Evolutionary conservation across 2,888 invertebrate species (phyloP), one percentile per base, ranked within the genome.

Genomic region (Tenthredo mesomela): DNA sequence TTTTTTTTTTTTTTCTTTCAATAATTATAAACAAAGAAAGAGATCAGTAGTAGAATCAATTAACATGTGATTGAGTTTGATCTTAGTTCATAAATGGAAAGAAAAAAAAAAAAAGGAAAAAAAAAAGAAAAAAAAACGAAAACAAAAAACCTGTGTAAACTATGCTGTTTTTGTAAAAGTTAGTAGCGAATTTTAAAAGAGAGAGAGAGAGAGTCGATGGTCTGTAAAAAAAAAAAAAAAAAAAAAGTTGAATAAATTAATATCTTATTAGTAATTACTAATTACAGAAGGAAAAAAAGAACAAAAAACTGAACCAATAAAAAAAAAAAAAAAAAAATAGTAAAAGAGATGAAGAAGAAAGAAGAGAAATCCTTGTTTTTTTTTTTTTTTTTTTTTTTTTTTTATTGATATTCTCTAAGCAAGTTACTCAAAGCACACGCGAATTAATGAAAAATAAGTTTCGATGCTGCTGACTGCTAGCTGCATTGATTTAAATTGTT

Each of bases 21-120:
- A 37, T n/a, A 29, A 43, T n/a, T n/a, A n/a, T n/a, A 43, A 84
- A 80, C 65, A 73, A 58, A 75, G 47, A 82, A 84, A 75, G 33
- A 58, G 50, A 47, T 5, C 70, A 78, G 21, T 67, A 73, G 12
- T 67, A 73, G 12, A 61, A 85, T 77, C 33, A 33, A 77, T 47
- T 47, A 77, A 77, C 54, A 29, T 77, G 33, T 54, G 25, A 18
- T 33, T 47, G 73, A 40, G 37, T 40, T 33, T 54, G 54, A 43
- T 73, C 21, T 73, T 18, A 43, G 12, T 21, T 9, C 25, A 43
- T 7, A 12, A 18, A 33, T 5, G 1, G 37, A 29, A 67, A 67
- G 0, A 29, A 67, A 67, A 29, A 15, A 67, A 37, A 12, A 18
- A 33, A n/a, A n/a, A n/a, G n/a, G n/a, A n/a, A n/a, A 43, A 21